Conservation (phyloP, 2,113 vertebrate species). For the cattle (Bos taurus) region ARS-UCD2.0 NC_037339.1:66890501-66891000, state of each 20-base stretch:
- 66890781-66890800: not conserved
- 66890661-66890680: not conserved
- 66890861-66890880: not conserved
- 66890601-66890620: not conserved
- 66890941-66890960: not conserved
- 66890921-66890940: not conserved
- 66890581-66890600: not conserved
- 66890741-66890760: not conserved
- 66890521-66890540: not conserved
- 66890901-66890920: not conserved
- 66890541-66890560: not conserved
- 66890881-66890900: not conserved
- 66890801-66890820: not conserved
- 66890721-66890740: not conserved
- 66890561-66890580: not conserved
- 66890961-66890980: not conserved
- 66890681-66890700: not conserved
- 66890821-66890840: not conserved
- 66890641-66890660: not conserved
- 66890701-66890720: not conserved
- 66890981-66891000: not conserved
- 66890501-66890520: not conserved
- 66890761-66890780: not conserved
- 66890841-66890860: not conserved
- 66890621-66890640: not conserved